phyloP scores from a whole-genome alignment of 2,888 invertebrate genomes.

The Rhagonycha lutea region DNA sequence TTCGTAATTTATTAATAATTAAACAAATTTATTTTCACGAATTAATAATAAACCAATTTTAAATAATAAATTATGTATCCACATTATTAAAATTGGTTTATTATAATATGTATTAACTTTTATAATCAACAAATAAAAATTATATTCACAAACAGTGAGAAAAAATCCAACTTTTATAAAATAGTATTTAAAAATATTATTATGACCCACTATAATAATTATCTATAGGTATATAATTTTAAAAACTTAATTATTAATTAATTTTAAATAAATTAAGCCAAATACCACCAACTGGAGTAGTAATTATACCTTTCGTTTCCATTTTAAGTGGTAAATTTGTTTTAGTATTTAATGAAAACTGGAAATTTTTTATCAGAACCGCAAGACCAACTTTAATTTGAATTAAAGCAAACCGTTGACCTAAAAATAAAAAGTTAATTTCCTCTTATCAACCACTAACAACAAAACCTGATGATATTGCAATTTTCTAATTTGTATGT shows the following conservation, averaged over 20 bases:
- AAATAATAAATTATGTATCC: too few relatives aligned
- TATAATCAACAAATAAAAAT: too few relatives aligned
- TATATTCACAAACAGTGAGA: too few relatives aligned
- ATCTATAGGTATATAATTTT: background rate
- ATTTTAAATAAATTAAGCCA: slow-evolving; percentile 47
- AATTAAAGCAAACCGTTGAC: slow-evolving; percentile 60
- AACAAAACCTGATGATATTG: background rate
- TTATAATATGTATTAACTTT: too few relatives aligned
- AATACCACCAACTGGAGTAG: slow-evolving; percentile 50
- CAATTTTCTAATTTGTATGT: background rate
- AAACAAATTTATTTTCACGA: too few relatives aligned
- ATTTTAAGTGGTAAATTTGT: slow-evolving; percentile 51
- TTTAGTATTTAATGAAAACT: slow-evolving; percentile 46
- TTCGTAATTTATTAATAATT: too few relatives aligned
- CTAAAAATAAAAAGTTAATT: slow-evolving; percentile 48
- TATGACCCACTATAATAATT: background rate
- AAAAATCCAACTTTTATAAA: too few relatives aligned
- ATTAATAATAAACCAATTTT: too few relatives aligned
- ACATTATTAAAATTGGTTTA: too few relatives aligned
- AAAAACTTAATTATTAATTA: background rate
- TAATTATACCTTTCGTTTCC: slow-evolving; percentile 52
- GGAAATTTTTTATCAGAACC: slow-evolving; percentile 53
- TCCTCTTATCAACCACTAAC: background rate
- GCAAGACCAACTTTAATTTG: slow-evolving; percentile 61
- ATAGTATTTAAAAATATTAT: too few relatives aligned